Conservation (phyloP, 1,140 invertebrate species). For the Hetaerina americana region DNA sequence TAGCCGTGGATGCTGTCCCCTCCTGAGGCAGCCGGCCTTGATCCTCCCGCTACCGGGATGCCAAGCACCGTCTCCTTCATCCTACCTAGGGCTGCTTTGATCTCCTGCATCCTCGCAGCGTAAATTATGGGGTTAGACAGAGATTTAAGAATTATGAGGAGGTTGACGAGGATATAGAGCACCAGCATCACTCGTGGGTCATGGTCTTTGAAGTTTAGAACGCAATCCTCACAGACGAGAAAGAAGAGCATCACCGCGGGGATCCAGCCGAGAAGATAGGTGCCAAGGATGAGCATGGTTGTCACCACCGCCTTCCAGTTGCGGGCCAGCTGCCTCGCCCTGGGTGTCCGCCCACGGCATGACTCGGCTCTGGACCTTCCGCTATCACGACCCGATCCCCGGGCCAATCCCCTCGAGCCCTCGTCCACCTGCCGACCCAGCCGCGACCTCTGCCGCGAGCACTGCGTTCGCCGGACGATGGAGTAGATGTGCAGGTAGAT, state of each 20-base stretch:
- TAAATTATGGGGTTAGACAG: constrained; percentile 56
- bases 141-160: constrained; percentile 46
- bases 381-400: background rate
- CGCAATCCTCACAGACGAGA: constrained; percentile 38
- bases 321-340: constrained; percentile 25
- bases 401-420: background rate
- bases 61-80: background rate
- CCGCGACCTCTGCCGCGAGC: constrained; percentile 29
- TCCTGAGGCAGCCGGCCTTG: background rate
- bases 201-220: constrained; percentile 22
- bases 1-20: background rate
- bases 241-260: constrained; percentile 41
- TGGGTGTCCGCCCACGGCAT: constrained; percentile 7
- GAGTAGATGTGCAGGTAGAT: constrained; percentile 45
- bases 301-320: constrained; percentile 52
- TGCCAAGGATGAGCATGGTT: constrained; percentile 51
- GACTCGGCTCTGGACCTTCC: background rate
- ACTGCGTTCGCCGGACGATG: constrained; percentile 38
- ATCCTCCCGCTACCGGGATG: background rate
- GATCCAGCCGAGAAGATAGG: constrained; percentile 49
- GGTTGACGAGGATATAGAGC: constrained; percentile 26
- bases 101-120: constrained; percentile 49
- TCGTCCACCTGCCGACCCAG: background rate
- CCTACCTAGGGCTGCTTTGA: constrained; percentile 30
- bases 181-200: constrained; percentile 15